phyloP scores from a whole-genome alignment of 2,797 vertebrate species.

The Sebastolobus alascanus region DNA sequence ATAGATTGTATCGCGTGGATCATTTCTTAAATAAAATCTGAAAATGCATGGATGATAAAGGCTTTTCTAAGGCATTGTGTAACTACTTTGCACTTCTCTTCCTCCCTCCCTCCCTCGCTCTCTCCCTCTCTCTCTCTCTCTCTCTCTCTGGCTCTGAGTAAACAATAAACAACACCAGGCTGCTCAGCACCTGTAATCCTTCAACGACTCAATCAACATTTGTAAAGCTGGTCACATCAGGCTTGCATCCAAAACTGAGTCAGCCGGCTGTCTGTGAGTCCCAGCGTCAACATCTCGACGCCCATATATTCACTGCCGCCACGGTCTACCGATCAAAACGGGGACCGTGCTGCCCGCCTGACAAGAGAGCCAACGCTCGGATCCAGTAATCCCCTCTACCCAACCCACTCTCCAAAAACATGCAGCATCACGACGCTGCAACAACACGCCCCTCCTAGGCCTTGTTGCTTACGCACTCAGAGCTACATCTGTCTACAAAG shows the following conservation, averaged over 20 bases:
- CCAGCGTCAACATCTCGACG: constrained; percentile 41
- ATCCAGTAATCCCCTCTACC: constrained; percentile 55
- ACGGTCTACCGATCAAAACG: constrained; percentile 49
- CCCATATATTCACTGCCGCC: constrained; percentile 27
- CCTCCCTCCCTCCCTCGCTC: background rate
- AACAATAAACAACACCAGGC: constrained; percentile 75
- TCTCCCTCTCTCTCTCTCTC: constrained; percentile 10
- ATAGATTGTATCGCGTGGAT: background rate
- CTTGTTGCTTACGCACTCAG: constrained; percentile 54
- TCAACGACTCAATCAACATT: constrained; percentile 83
- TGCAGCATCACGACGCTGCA: constrained; percentile 49
- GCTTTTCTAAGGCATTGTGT: constrained; percentile 37
- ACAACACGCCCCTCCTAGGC: constrained; percentile 41
- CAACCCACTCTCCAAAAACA: constrained; percentile 41
- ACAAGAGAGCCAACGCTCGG: constrained; percentile 34
- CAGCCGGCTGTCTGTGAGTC: constrained; percentile 53
- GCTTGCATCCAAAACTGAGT: constrained; percentile 63
- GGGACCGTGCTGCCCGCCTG: constrained; percentile 35
- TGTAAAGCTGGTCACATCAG: constrained; percentile 77
- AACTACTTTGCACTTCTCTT: constrained; percentile 15
- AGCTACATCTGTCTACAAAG: constrained; percentile 69
- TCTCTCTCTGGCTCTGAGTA: constrained; percentile 45
- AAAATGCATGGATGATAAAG: constrained; percentile 20
- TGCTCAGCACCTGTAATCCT: constrained; percentile 77
- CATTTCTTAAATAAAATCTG: constrained; percentile 7